A percentile compares a stretch with the other conserved stretches of the same genome.
phyloP scores from a whole-genome alignment of 2,113 vertebrate genomes.

The Orthonyx spaldingii region DNA sequence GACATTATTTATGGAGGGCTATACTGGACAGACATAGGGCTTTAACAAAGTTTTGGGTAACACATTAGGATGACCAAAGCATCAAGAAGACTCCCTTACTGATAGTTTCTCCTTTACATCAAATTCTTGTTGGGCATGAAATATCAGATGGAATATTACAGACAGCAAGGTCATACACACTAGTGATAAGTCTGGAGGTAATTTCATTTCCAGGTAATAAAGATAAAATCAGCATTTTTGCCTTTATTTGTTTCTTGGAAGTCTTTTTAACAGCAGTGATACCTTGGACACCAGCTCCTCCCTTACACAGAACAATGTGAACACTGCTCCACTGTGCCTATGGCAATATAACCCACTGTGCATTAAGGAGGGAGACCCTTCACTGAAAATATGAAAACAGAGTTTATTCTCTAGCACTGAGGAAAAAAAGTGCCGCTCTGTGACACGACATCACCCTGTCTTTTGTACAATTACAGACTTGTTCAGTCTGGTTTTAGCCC shows the following conservation, averaged over 20 bases:
- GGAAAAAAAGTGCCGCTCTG: neutral
- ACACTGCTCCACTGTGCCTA: neutral
- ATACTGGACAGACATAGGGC: neutral
- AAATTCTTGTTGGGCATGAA: conserved; percentile 42
- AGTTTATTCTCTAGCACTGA: neutral
- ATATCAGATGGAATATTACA: conserved; percentile 15
- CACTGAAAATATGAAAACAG: neutral
- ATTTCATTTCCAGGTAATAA: conserved; percentile 15
- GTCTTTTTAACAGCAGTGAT: neutral
- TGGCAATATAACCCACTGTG: neutral
- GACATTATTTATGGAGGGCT: neutral
- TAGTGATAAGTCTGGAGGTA: neutral
- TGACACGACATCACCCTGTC: neutral
- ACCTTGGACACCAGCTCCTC: neutral
- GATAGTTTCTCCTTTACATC: neutral
- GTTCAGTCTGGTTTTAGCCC: neutral
- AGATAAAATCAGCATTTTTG: conserved; percentile 18
- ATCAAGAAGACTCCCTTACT: neutral
- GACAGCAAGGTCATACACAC: conserved; percentile 9
- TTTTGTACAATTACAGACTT: neutral
- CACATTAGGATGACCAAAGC: neutral
- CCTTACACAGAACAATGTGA: neutral
- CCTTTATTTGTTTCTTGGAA: neutral
- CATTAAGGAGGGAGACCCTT: neutral
- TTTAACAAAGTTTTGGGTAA: conserved; percentile 30